Base-by-base conservation (phyloP, 2,888 invertebrate species). In the Eupithecia subumbrata region DNA sequence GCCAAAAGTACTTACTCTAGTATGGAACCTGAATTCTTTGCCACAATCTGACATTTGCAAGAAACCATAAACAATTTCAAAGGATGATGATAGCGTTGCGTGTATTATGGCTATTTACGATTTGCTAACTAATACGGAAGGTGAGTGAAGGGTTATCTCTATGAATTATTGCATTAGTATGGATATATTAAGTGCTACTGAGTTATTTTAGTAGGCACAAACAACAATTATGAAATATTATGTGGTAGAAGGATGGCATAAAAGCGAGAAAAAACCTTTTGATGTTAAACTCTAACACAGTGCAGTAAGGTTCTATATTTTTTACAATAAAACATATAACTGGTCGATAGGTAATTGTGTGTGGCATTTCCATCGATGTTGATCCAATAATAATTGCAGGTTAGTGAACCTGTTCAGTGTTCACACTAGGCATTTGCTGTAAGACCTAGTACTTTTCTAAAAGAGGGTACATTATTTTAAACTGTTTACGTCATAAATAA, bases 51-150 rank as follows among this genome's bases (percentile, higher is more conserved):
- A 68, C 14, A 25, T 75, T 67, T 70, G 76, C 37, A 37, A 60
- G 60, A 60, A 60, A 71, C 30, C 45, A 74, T 78, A 76, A 64
- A 78, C 74, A 68, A 71, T 71, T 68, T 74, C 63, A 63, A 60
- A 72, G 52, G 74, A 74, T 76, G 74, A 74, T 76, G 73, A 72
- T 74, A 76, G 71, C 76, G 76, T 91, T 78, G 92, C 92, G 91
- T 92, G 92, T 84, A 84, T 84, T 82, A 81, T 78, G 86, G 82
- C 88, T 84, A 85, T 91, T 89, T 84, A 85, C 88, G 86, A 84
- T 86, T 85, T 85, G 84, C 84, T 85, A 86, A 86, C 85, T 78
- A 79, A 82, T 79, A 84, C 81, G 86, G 84, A 86, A 91, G 77
- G 77, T 73, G 75, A 73, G 68, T 75, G 45, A 91, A 87, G 91